phyloP scores from a whole-genome alignment of 2,113 vertebrate genomes.

The Peromyscus polionotus region DNA sequence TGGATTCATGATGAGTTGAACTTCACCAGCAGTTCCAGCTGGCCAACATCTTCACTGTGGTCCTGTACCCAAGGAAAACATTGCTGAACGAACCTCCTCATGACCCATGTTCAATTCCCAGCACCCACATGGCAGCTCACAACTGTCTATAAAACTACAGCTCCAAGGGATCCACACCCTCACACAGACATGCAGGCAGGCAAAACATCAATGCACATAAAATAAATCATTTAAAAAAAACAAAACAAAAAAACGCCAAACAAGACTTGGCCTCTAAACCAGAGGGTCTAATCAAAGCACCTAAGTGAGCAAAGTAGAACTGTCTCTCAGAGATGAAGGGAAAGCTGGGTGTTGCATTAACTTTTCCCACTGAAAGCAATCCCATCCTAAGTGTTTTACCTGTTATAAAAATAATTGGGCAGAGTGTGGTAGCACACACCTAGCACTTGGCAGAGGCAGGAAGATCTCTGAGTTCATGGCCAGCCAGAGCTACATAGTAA shows the following conservation, averaged over 20 bases:
- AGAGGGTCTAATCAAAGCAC: slow-evolving; percentile 70
- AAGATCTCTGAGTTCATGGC: background rate
- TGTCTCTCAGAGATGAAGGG: slow-evolving; percentile 46
- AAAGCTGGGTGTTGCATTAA: background rate
- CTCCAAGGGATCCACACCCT: background rate
- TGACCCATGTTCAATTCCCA: background rate
- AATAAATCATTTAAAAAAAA: background rate
- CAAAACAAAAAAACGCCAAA: slow-evolving; percentile 63
- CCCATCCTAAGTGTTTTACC: background rate
- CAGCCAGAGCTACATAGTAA: background rate
- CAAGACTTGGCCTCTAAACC: slow-evolving; percentile 77
- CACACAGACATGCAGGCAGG: background rate
- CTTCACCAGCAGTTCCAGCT: slow-evolving; percentile 83
- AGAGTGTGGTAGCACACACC: background rate
- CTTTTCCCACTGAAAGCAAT: background rate
- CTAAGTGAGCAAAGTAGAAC: slow-evolving; percentile 72
- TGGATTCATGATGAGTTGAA: slow-evolving; percentile 84
- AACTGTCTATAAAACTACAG: background rate
- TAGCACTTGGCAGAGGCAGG: background rate
- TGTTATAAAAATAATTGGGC: background rate
- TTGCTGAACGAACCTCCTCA: slow-evolving; percentile 70
- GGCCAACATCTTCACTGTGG: slow-evolving; percentile 30
- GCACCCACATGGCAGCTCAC: background rate
- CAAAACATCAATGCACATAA: background rate
- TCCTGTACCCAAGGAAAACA: slow-evolving; percentile 72